Conservation (phyloP, 2,797 vertebrate species). For the Yasuhikotakia modesta region DNA sequence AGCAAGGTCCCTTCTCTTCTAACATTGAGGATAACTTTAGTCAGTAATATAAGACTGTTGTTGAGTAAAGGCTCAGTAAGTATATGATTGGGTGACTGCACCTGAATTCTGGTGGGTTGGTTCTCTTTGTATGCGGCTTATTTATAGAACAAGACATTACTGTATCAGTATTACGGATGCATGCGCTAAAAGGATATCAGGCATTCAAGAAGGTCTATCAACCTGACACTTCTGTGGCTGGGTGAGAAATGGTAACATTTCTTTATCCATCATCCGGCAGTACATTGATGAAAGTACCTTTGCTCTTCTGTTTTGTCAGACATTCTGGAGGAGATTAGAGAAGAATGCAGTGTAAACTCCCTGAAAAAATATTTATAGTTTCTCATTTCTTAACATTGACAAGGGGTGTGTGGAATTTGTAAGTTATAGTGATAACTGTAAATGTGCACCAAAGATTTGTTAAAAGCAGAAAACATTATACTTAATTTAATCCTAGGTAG, state of each 20-base stretch:
- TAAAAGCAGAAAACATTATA: background rate
- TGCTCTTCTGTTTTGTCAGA: constrained; percentile 58
- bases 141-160: constrained; percentile 28
- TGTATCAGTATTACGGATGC: constrained; percentile 38
- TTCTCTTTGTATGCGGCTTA: constrained; percentile 19
- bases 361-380: constrained; percentile 47
- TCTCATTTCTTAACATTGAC: constrained; percentile 12
- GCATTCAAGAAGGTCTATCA: constrained; percentile 43
- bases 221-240: constrained; percentile 36
- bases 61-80: constrained; percentile 17
- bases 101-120: constrained; percentile 11
- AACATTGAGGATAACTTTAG: background rate
- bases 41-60: constrained; percentile 17
- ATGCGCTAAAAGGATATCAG: constrained; percentile 47
- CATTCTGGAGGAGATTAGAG: constrained; percentile 35
- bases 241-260: constrained; percentile 53
- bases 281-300: constrained; percentile 51
- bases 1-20: background rate
- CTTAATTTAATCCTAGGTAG: background rate
- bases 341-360: constrained; percentile 28
- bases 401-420: constrained; percentile 27
- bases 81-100: constrained; percentile 25
- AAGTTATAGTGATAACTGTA: constrained; percentile 9
- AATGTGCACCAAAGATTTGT: background rate
- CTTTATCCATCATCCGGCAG: constrained; percentile 59